Base-by-base conservation (phyloP, 2,888 invertebrate genomes). In the Orchesella flavescens region DNA sequence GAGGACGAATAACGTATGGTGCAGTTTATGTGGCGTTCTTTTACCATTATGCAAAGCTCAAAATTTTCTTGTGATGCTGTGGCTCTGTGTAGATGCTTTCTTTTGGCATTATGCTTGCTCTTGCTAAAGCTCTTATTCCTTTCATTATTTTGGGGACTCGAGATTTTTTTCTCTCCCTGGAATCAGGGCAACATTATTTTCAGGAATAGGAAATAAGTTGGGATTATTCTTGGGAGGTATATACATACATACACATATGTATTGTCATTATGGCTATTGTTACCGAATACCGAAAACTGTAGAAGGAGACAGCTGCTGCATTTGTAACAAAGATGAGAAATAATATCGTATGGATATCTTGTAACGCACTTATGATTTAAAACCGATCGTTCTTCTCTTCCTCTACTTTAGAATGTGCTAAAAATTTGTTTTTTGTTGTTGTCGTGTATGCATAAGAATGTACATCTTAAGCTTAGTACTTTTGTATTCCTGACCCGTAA, bases 61-160 rank as follows among this genome's bases (percentile, higher is more conserved):
- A 57, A 80, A 80, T 80, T 65, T 55, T 68, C 19, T 68, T 21
- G 55, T 76, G 76, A 65, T n/a, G n/a, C n/a, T n/a, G n/a, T n/a
- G n/a, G n/a, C n/a, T n/a, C n/a, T n/a, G n/a, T 34, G 7, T 34
- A 34, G 3, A 34, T 34, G 34, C 34, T 66, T 77, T 69, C 69
- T 23, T 59, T n/a, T 76, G 65, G 68, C 57, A 55, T 75, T 61
- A 34, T 19, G n/a, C 10, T 75, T 49, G 53, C 65, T 19, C 63
- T 59, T 68, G n/a, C 21, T 21, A 71, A 12, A 43, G 43, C 57
- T 80, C 71, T 73, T 73, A 79, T 71, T 63, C 79, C 65, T 65
- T 13, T 21, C 73, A 73, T 80, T 72, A 80, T 66, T 80, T 80
- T 49, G 24, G n/a, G n/a, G 73, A 46, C 57, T 66, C 55, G 34